phyloP scores from a whole-genome alignment of 2,113 vertebrate species.

The Bucco capensis region DNA sequence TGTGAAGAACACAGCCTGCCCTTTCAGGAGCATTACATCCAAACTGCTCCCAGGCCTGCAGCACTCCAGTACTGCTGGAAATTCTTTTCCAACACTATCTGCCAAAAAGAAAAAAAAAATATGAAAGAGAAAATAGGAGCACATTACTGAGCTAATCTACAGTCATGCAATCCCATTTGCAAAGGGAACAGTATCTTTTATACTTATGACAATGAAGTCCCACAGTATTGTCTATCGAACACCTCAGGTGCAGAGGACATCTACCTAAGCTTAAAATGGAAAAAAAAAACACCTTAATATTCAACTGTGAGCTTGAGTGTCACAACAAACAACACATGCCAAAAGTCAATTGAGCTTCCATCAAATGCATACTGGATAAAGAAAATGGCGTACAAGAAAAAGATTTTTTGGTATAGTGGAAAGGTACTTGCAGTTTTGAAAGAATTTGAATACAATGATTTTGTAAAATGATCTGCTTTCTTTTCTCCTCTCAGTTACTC shows the following conservation, averaged over 20 bases:
- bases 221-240: background rate
- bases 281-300: background rate
- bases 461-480: background rate
- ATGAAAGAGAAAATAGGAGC: background rate
- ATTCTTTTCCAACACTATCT: background rate
- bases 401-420: background rate
- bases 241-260: background rate
- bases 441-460: background rate
- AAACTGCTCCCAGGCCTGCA: background rate
- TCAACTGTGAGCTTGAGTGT: background rate
- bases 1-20: background rate
- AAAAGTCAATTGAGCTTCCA: background rate
- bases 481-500: background rate
- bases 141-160: background rate
- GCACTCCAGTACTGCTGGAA: background rate
- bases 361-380: background rate
- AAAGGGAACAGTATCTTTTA: background rate
- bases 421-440: background rate
- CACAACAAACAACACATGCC: background rate
- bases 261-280: background rate
- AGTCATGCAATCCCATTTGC: background rate
- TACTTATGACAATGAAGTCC: background rate
- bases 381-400: background rate
- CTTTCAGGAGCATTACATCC: background rate
- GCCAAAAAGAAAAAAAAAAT: background rate